A percentile compares a stretch with the other conserved stretches of the same genome.
phyloP scores from a whole-genome alignment of 2,888 invertebrate genomes.

The Nephrotoma guestfalica region DNA sequence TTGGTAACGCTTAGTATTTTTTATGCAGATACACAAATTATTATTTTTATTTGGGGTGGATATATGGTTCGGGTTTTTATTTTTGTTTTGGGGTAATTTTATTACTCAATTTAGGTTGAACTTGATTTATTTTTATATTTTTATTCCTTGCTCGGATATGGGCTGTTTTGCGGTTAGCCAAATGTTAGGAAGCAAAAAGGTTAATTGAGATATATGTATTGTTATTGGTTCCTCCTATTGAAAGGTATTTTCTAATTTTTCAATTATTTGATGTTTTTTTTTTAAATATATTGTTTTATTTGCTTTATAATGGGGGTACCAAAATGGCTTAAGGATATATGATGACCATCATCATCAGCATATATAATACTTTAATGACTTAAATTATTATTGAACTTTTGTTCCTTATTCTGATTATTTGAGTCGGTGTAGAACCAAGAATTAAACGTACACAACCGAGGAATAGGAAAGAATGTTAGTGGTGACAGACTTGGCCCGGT shows the following conservation, averaged over 20 bases:
- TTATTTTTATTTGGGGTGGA: not conserved
- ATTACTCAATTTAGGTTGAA: not conserved
- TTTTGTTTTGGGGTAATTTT: not conserved
- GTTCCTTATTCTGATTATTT: too few relatives aligned
- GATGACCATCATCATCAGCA: too few relatives aligned
- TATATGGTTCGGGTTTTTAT: not conserved
- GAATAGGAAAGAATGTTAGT: too few relatives aligned
- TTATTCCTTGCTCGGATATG: not conserved
- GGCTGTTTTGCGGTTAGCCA: not conserved
- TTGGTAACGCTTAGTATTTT: not conserved
- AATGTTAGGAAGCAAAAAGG: not conserved
- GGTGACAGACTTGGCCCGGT: too few relatives aligned
- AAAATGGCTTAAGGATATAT: too few relatives aligned
- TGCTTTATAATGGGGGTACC: not conserved
- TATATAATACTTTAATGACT: too few relatives aligned
- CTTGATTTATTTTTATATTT: not conserved
- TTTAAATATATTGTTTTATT: not conserved
- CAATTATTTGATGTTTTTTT: not conserved
- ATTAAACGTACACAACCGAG: too few relatives aligned
- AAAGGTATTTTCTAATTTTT: not conserved
- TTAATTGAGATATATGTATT: not conserved
- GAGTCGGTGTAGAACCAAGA: too few relatives aligned
- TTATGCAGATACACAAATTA: not conserved
- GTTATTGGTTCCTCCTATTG: not conserved
- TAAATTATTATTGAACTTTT: too few relatives aligned